Evolutionary conservation across 2,888 invertebrate genomes (phyloP).

Genomic region (Acleris emargana): DNA sequence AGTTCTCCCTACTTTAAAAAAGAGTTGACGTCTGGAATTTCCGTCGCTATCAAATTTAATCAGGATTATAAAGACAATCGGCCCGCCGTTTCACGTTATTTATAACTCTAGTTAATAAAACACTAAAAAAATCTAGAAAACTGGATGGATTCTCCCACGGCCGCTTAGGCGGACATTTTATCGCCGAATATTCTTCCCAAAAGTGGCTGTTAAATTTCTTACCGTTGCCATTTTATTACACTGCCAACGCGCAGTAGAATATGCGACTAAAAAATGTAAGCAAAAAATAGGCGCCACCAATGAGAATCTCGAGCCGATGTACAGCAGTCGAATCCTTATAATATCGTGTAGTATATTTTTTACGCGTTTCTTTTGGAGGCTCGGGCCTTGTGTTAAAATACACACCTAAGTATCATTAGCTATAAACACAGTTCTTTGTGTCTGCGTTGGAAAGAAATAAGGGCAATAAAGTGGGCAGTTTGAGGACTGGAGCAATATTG

Average conservation of each 20-base stretch:
- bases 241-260: conserved; percentile 71
- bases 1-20: conserved; percentile 29
- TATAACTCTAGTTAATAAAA: conserved; percentile 35
- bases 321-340: conserved; percentile 69
- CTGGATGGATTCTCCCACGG: conserved; percentile 52
- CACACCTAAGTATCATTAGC: conserved; percentile 83
- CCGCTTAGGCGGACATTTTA: conserved; percentile 55
- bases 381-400: conserved; percentile 80
- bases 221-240: conserved; percentile 78
- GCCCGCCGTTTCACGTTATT: conserved; percentile 30
- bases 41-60: conserved; percentile 34
- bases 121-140: conserved; percentile 43
- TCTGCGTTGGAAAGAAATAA: conserved; percentile 75
- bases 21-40: conserved; percentile 31
- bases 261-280: conserved; percentile 71
- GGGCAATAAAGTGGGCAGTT: conserved; percentile 74
- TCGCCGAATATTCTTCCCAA: conserved; percentile 60
- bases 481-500: conserved; percentile 58
- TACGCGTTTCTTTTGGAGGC: conserved; percentile 68
- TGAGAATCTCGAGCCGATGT: conserved; percentile 58
- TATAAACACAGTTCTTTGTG: conserved; percentile 82
- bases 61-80: conserved; percentile 34
- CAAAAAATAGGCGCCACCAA: conserved; percentile 82
- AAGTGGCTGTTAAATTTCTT: conserved; percentile 75
- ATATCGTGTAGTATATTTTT: conserved; percentile 76